Evolutionary conservation across 1,140 invertebrate genomes (phyloP), one percentile per base, ranked within the genome.

Genomic region (Euborellia annulipes): DNA sequence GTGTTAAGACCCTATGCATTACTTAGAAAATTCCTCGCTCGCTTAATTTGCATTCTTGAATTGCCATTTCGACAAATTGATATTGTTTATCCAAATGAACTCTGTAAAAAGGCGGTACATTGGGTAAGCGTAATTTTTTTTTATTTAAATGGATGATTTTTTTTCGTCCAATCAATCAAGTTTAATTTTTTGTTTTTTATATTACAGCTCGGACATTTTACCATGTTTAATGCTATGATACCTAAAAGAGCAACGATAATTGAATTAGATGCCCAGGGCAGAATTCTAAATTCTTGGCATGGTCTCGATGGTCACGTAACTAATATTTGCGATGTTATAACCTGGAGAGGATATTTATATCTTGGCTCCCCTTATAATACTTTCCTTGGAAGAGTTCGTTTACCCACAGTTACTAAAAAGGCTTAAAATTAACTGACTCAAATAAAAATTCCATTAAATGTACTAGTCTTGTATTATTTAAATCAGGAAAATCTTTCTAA

Each of bases 381-480:
- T 18, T 82, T 70, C 53, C 59, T 89, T 36, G 76, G 66, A 3
- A 68, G 72, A 51, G 65, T 77, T 18, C 68, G 73, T 27, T 59
- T 78, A 9, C 58, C 68, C 43, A 57, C 72, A 53, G 54, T 69
- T 72, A 95, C 67, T 96, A 97, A 45, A 92, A n/a, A n/a, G n/a
- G n/a, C n/a, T n/a, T n/a, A n/a, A n/a, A n/a, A n/a, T n/a, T n/a
- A n/a, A n/a, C n/a, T n/a, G n/a, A n/a, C n/a, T n/a, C n/a, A n/a
- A n/a, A n/a, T n/a, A n/a, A n/a, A n/a, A n/a, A n/a, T n/a, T n/a
- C n/a, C n/a, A n/a, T n/a, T n/a, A n/a, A n/a, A n/a, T n/a, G n/a
- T n/a, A n/a, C n/a, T n/a, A n/a, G n/a, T n/a, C n/a, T n/a, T n/a
- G n/a, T n/a, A n/a, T n/a, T n/a, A n/a, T n/a, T n/a, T n/a, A n/a